Evolutionary conservation across 1,140 invertebrate genomes (phyloP).

Genomic region (Tetraneura akinire): DNA sequence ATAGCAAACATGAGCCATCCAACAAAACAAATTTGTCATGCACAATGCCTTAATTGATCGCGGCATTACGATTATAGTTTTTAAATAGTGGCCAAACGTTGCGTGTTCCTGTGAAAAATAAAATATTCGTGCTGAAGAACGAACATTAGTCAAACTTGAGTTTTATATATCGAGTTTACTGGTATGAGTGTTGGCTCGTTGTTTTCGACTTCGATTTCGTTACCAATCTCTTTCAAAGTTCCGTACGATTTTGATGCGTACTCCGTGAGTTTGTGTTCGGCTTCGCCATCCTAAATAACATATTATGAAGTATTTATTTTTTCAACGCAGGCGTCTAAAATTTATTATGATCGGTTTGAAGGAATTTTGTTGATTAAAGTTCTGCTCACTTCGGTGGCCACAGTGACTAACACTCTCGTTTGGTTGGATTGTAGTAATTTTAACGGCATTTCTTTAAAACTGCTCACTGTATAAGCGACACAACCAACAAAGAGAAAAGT

Average conservation of each 20-base stretch:
- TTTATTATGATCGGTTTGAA: background rate
- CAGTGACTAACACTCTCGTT: slow-evolving; percentile 22
- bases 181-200: slow-evolving; percentile 25
- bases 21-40: slow-evolving; percentile 92
- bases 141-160: background rate
- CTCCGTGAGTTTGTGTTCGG: slow-evolving; percentile 18
- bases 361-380: background rate
- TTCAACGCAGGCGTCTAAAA: too few species aligned
- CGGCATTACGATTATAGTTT: slow-evolving; percentile 89
- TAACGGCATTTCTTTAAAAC: slow-evolving; percentile 85
- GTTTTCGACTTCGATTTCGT: slow-evolving; percentile 17
- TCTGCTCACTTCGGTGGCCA: background rate
- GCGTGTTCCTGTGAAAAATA: slow-evolving; percentile 13
- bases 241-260: slow-evolving; percentile 19
- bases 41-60: slow-evolving; percentile 82
- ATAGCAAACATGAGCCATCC: slow-evolving; percentile 97
- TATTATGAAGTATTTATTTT: too few species aligned
- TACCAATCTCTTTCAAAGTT: background rate
- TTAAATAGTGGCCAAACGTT: slow-evolving; percentile 72
- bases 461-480: slow-evolving; percentile 77
- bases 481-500: slow-evolving; percentile 83
- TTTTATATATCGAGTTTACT: background rate
- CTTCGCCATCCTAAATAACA: slow-evolving; percentile 1
- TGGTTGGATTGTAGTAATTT: slow-evolving; percentile 58
- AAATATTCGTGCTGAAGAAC: too few species aligned